Conservation (phyloP, 2,888 invertebrate species). For the Eretmocerus hayati region DNA sequence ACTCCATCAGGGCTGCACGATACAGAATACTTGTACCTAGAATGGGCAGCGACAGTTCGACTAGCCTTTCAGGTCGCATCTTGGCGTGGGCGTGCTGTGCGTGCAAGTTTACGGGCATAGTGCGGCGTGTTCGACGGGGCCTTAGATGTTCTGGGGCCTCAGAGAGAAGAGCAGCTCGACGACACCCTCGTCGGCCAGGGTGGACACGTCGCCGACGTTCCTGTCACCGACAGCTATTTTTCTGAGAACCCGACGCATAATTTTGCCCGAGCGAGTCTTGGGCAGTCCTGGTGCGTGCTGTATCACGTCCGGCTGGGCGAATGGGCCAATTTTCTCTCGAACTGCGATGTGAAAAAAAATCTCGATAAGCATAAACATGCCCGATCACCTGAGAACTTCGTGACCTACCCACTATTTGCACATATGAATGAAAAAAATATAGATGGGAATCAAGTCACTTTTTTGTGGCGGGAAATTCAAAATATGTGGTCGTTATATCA, state of each 20-base stretch:
- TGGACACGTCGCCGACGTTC: constrained; percentile 88
- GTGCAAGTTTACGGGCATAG: too few species aligned
- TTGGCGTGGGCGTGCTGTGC: too few species aligned
- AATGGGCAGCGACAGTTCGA: too few species aligned
- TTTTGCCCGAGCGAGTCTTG: constrained; percentile 96
- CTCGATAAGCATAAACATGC: too few species aligned
- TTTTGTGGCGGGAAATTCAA: neutral
- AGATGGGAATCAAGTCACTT: neutral
- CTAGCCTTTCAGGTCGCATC: too few species aligned
- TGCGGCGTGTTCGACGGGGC: too few species aligned
- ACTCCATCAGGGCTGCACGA: too few species aligned
- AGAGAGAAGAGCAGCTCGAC: constrained; percentile 73
- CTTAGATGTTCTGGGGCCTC: constrained; percentile 51
- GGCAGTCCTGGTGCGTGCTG: constrained; percentile 92
- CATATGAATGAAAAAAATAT: too few species aligned
- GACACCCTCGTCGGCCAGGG: constrained; percentile 86
- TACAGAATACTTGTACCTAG: too few species aligned
- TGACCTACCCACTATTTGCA: too few species aligned
- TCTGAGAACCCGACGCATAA: constrained; percentile 90
- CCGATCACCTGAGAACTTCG: too few species aligned
- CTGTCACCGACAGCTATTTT: constrained; percentile 86
- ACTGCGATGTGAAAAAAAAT: constrained; percentile 50
- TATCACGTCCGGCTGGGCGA: constrained; percentile 90
- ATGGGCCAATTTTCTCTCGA: constrained; percentile 87
- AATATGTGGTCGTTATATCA: too few species aligned